A percentile compares a stretch with the other conserved stretches of the same genome.
phyloP scores from a whole-genome alignment of 2,113 vertebrate species.

The Isichthys henryi region DNA sequence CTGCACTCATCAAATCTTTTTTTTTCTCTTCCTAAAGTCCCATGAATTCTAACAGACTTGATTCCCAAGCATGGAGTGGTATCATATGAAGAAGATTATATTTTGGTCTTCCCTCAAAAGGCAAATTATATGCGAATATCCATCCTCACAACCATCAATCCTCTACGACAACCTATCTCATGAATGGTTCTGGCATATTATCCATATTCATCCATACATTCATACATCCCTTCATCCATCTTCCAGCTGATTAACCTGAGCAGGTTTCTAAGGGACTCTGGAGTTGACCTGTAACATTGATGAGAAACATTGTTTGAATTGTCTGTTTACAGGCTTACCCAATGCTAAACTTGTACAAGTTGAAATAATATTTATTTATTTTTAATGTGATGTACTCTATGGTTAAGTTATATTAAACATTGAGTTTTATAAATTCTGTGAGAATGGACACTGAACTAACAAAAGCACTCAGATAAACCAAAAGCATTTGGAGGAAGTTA shows the following conservation, averaged over 20 bases:
- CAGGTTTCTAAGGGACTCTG: neutral
- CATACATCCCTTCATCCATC: neutral
- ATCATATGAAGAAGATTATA: neutral
- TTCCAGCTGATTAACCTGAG: neutral
- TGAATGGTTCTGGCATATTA: neutral
- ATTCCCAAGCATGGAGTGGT: neutral
- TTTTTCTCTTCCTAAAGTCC: neutral
- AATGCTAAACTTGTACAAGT: neutral
- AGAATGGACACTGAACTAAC: neutral
- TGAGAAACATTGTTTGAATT: neutral
- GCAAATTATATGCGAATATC: neutral
- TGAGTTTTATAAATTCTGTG: neutral
- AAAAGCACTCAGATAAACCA: neutral
- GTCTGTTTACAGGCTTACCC: neutral
- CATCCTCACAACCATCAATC: neutral
- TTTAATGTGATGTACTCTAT: neutral
- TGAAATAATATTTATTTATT: neutral
- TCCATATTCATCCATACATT: neutral
- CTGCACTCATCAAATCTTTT: neutral
- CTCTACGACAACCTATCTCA: neutral
- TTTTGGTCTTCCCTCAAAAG: neutral
- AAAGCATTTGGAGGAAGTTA: neutral
- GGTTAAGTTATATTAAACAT: neutral
- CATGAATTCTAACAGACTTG: neutral
- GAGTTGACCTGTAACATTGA: neutral